Conservation (phyloP, 1,140 invertebrate species). For the Aethina tumida region DNA sequence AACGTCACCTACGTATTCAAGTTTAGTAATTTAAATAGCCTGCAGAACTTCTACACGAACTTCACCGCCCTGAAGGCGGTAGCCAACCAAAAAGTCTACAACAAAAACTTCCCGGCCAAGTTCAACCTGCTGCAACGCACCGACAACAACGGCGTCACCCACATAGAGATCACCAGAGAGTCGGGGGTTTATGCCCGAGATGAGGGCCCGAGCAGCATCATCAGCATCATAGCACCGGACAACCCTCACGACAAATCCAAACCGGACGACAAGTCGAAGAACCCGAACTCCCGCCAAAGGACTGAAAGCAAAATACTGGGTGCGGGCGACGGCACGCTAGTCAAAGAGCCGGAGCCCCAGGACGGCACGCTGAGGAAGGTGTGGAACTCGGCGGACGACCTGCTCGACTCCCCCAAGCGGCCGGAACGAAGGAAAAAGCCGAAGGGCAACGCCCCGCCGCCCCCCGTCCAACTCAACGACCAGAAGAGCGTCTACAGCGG, state of each 20-base stretch:
- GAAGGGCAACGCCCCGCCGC: constrained; percentile 26
- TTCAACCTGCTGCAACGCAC: constrained; percentile 36
- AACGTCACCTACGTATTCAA: constrained; percentile 33
- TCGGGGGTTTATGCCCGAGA: constrained; percentile 1
- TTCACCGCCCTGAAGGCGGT: constrained; percentile 34
- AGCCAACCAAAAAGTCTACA: constrained; percentile 29
- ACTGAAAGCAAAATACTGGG: constrained; percentile 16
- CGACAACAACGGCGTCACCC: constrained; percentile 36
- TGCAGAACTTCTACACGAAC: constrained; percentile 31
- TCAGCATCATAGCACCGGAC: constrained; percentile 32
- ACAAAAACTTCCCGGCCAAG: constrained; percentile 18
- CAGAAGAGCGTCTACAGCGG: constrained; percentile 26
- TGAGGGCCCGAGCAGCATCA: constrained; percentile 24
- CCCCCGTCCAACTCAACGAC: constrained; percentile 11
- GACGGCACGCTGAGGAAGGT: constrained; percentile 24
- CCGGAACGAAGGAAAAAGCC: constrained; percentile 28
- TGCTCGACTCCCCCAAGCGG: constrained; percentile 26
- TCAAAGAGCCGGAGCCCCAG: constrained; percentile 15
- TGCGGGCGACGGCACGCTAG: constrained; percentile 16
- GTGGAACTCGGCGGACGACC: constrained; percentile 31
- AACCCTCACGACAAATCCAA: constrained; percentile 2
- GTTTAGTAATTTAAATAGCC: constrained; percentile 27
- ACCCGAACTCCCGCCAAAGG: constrained; percentile 19
- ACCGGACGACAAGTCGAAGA: constrained; percentile 5
- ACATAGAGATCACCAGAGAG: constrained; percentile 34